These are phyloP conservation scores for Leptopilina boulardi DNA, from an alignment of 1,140 invertebrate genomes.

Conservation along the genomic window DNA sequence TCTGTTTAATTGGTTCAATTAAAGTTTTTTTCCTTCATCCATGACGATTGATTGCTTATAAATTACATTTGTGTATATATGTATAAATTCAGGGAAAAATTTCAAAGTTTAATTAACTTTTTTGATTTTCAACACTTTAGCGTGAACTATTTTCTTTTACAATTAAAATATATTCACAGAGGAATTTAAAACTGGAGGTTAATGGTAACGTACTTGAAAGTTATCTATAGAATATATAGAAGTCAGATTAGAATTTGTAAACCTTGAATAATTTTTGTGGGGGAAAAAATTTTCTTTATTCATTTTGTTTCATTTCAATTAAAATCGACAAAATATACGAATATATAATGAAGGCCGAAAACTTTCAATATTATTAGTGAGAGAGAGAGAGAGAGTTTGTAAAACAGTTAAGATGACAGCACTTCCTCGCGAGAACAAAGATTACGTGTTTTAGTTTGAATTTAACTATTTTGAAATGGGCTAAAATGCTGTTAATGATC, in stretches of 20 bases:
- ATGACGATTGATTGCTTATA: no score
- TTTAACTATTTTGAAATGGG: background rate
- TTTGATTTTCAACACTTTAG: no score
- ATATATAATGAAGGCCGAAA: background rate
- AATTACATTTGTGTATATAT: no score
- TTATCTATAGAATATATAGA: background rate
- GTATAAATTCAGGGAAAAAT: no score
- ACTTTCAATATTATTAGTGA: background rate
- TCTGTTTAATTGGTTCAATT: no score
- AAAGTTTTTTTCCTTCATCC: no score
- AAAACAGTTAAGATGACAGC: slow-evolving; percentile 19
- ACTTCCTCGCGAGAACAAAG: background rate
- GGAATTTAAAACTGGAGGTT: background rate
- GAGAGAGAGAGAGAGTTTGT: no score
- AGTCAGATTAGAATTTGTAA: background rate
- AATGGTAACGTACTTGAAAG: background rate
- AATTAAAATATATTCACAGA: background rate
- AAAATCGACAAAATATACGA: background rate
- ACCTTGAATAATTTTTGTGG: background rate
- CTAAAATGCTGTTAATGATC: slow-evolving; percentile 16
- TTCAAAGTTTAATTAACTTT: no score
- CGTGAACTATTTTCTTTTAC: background rate
- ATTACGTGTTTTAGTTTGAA: slow-evolving; percentile 6
- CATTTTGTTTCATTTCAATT: slow-evolving; percentile 18
- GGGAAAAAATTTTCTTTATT: background rate